phyloP scores from a whole-genome alignment of 1,140 invertebrate genomes.

The Pseudoatta argentina region DNA sequence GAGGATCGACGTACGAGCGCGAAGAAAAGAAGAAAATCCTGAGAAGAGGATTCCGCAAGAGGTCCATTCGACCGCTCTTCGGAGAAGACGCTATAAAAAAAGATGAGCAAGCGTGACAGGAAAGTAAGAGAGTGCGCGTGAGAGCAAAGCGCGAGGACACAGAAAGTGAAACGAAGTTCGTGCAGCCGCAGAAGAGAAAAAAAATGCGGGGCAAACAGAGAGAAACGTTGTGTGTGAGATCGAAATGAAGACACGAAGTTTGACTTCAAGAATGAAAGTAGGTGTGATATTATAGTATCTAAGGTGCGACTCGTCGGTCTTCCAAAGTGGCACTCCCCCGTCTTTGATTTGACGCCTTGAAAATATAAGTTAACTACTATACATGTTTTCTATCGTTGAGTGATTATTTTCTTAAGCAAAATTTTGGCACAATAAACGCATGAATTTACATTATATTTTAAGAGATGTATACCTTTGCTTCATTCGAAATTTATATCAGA shows the following conservation, averaged over 20 bases:
- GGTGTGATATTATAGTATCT: conserved; percentile 60
- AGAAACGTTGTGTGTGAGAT: conserved; percentile 39
- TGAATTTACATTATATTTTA: not conserved
- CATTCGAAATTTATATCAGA: not conserved
- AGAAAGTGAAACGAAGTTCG: conserved; percentile 49
- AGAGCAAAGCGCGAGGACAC: conserved; percentile 29
- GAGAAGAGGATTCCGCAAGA: conserved; percentile 36
- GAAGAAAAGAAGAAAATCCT: conserved; percentile 33
- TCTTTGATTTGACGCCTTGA: not conserved
- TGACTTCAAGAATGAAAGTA: conserved; percentile 63
- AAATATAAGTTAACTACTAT: not conserved
- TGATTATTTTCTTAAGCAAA: not conserved
- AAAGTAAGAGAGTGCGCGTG: conserved; percentile 46
- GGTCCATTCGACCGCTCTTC: conserved; percentile 43
- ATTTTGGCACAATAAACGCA: not conserved
- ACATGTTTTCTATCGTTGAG: not conserved
- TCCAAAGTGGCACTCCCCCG: conserved; percentile 17
- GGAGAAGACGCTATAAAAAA: conserved; percentile 31
- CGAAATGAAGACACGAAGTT: conserved; percentile 46
- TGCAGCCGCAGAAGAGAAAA: conserved; percentile 1
- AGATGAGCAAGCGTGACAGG: conserved; percentile 35
- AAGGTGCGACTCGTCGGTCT: conserved; percentile 28
- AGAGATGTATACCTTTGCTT: not conserved
- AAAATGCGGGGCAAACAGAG: conserved; percentile 26
- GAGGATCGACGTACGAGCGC: conserved; percentile 8